phyloP scores from a whole-genome alignment of 1,140 invertebrate genomes.

The Platyura marginata region DNA sequence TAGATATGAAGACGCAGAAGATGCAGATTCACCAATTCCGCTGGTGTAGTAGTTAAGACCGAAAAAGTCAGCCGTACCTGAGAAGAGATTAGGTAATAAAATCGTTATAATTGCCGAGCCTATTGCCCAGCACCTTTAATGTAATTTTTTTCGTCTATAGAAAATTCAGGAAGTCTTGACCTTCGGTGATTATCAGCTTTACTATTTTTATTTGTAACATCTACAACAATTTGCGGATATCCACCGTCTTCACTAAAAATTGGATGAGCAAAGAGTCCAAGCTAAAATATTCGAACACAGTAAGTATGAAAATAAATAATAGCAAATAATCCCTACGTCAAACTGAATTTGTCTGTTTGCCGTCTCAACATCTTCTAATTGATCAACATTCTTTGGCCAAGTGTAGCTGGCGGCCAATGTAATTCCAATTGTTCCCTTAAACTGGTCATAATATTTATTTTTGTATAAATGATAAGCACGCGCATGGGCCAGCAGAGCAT shows the following conservation, averaged over 20 bases:
- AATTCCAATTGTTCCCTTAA: conserved; percentile 29
- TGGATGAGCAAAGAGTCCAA: conserved; percentile 44
- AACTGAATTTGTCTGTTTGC: neutral
- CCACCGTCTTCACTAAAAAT: conserved; percentile 36
- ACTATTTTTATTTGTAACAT: conserved; percentile 31
- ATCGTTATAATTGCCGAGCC: no score
- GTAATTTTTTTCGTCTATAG: conserved; percentile 20
- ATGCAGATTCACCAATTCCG: conserved; percentile 12
- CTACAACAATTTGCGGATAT: conserved; percentile 38
- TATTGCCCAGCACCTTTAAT: no score
- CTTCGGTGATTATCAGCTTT: conserved; percentile 25
- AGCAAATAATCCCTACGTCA: no score
- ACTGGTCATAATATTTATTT: conserved; percentile 12
- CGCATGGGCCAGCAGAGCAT: conserved; percentile 33
- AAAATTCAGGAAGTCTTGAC: conserved; percentile 32
- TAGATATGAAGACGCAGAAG: conserved; percentile 4
- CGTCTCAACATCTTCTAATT: conserved; percentile 21
- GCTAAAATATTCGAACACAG: no score
- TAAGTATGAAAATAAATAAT: no score
- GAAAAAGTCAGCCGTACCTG: conserved; percentile 32
- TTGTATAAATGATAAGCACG: conserved; percentile 27
- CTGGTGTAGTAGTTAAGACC: conserved; percentile 39
- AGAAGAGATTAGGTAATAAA: no score
- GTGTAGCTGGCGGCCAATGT: conserved; percentile 29
- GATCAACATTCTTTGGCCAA: conserved; percentile 13